Evolutionary conservation across 2,888 invertebrate species (phyloP).

Genomic region (Caradrina clavipalpis): DNA sequence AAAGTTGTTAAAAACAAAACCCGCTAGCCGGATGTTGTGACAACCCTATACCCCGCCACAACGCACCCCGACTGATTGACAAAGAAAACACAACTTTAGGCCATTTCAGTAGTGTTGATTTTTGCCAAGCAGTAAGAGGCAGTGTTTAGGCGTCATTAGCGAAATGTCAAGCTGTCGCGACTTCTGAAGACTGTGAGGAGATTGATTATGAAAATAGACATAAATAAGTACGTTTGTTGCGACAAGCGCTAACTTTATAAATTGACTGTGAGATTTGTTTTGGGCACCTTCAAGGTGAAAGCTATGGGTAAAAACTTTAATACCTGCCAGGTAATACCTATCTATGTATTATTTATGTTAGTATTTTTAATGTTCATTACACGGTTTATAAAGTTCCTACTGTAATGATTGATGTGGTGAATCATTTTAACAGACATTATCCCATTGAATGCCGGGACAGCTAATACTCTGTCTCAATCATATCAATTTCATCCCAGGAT

Average conservation of each 20-base stretch:
- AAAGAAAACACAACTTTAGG: slow-evolving; percentile 51
- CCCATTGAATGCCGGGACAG: slow-evolving; percentile 9
- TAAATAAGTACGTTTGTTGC: slow-evolving; percentile 49
- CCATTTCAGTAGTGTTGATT: slow-evolving; percentile 38
- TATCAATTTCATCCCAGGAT: slow-evolving; percentile 29
- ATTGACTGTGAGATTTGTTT: slow-evolving; percentile 33
- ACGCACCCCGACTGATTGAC: slow-evolving; percentile 14
- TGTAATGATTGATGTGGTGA: not conserved
- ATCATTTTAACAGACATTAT: not conserved
- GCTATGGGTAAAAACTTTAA: not conserved
- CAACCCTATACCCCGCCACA: slow-evolving; percentile 40
- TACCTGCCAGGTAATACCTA: not conserved
- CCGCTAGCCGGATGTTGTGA: slow-evolving; percentile 15
- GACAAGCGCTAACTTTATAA: slow-evolving; percentile 39
- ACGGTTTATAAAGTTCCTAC: not conserved
- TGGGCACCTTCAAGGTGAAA: slow-evolving; percentile 4
- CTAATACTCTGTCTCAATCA: slow-evolving; percentile 25
- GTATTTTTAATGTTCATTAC: not conserved
- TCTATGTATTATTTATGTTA: not conserved
- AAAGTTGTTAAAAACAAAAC: slow-evolving; percentile 25
- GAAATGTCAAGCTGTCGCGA: slow-evolving; percentile 75
- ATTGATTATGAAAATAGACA: slow-evolving; percentile 69
- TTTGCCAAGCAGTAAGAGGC: slow-evolving; percentile 16
- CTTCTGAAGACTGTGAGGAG: slow-evolving; percentile 67
- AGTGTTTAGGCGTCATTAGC: slow-evolving; percentile 69